Percentiles rank a stretch among this genome's conserved stretches.
Evolutionary conservation across 2,888 invertebrate genomes (phyloP).

Genomic region (Lamellibrachia columna): DNA sequence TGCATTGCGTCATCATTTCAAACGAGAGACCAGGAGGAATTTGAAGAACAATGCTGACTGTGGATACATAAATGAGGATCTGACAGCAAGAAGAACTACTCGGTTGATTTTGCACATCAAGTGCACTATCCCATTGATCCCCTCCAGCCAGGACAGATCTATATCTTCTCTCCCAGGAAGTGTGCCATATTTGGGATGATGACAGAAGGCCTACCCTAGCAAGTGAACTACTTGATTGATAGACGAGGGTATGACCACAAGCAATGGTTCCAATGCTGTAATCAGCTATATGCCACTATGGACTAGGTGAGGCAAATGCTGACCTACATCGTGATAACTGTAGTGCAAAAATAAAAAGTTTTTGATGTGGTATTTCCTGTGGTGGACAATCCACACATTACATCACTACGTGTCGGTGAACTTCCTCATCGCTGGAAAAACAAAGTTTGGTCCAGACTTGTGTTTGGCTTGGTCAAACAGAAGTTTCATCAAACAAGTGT

Average conservation of each 20-base stretch:
- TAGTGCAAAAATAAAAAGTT: slow-evolving; percentile 42
- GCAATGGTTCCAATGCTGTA: slow-evolving; percentile 43
- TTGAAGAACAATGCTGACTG: too few species aligned
- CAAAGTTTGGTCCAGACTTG: slow-evolving; percentile 22
- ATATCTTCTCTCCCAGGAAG: slow-evolving; percentile 43
- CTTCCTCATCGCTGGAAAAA: slow-evolving; percentile 23
- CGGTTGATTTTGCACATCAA: slow-evolving; percentile 27
- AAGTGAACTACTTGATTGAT: slow-evolving; percentile 41
- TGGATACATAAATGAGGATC: too few species aligned
- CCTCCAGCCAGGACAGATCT: slow-evolving; percentile 25
- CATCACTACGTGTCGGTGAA: slow-evolving; percentile 17
- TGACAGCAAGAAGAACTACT: slow-evolving; percentile 23
- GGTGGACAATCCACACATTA: slow-evolving; percentile 26
- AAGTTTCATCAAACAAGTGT: neutral
- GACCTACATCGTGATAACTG: slow-evolving; percentile 43
- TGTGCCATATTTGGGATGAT: slow-evolving; percentile 41
- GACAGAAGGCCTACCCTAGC: neutral
- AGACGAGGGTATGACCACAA: slow-evolving; percentile 39
- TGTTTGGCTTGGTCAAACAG: slow-evolving; percentile 16
- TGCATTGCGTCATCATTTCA: too few species aligned
- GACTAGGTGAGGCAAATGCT: slow-evolving; percentile 38
- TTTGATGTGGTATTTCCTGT: slow-evolving; percentile 38
- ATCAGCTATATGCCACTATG: slow-evolving; percentile 33
- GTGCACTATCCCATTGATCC: slow-evolving; percentile 34
- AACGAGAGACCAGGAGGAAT: too few species aligned